Evolutionary conservation across 2,888 invertebrate species (phyloP), one percentile per base, ranked within the genome.

Genomic region (Bombylius discolor): DNA sequence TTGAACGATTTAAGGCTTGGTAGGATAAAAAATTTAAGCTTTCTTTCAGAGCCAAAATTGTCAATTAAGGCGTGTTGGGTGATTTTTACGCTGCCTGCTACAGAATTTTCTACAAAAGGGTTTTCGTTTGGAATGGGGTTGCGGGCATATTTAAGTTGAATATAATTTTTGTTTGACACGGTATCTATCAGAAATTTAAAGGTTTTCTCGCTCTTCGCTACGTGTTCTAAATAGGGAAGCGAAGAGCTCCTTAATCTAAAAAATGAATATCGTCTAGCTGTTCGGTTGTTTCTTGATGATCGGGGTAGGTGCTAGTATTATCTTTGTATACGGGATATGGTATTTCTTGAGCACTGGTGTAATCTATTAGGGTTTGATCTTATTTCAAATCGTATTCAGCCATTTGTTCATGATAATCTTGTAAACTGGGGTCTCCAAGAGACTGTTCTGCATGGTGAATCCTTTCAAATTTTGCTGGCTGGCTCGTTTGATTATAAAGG

Each of bases 201-300:
- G 33, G 50, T 55, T 54, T 60, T 42, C 48, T 58, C 60, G 49
- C 56, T 61, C 59, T 57, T 60, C 57, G 57, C 52, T 39, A 48
- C 55, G 9, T 53, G 48, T 52, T 62, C 59, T 32, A 60, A 51
- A 42, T 62, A 62, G 1, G 62, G 62, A 34, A 62, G 49, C 44
- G 60, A 61, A 59, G 62, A 62, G 56, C 50, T 47, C 1, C 46
- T 61, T 59, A 60, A 13, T 55, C 59, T 63, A 60, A 62, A 62
- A 62, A 62, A 62, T 60, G 47, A 34, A 23, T 23, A 23, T 23
- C 23, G 3, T 23, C 23, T 23, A 23, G 23, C 23, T 23, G 23
- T 23, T 23, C 23, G 1, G 23, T 23, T 23, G 23, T 23, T 23
- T 23, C 23, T 23, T 23, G 23, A 2, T 23, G 23, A 23, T 23